Evolutionary conservation across 2,797 vertebrate genomes (phyloP), one percentile per base, ranked within the genome.

Genomic region (Gadopsis bispinosus): DNA sequence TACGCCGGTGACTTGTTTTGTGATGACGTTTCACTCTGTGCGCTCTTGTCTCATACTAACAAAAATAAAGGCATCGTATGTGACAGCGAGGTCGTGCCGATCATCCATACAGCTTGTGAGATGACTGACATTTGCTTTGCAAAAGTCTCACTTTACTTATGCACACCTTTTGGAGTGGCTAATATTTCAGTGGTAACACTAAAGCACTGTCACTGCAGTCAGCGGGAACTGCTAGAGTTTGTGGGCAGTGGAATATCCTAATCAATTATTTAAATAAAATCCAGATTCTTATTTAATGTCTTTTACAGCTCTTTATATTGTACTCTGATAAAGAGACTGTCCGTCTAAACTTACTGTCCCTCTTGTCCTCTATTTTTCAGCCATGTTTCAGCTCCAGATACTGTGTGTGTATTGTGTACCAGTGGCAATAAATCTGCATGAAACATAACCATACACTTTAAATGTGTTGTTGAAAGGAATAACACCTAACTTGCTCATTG

Each of bases 1-100:
- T 26, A 61, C 47, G 13, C 22, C 37, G 26, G 45, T 29, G 37
- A 62, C 41, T 78, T 66, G n/a, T 56, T 77, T 75, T 69, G 53
- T 29, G 78, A 71, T 58, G 29, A 84, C 74, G 70, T 78, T 39
- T n/a, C 39, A 1, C 9, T 35, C 26, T 4, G 10, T n/a, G 50
- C 20, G 1, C 16, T 35, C 29, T 61, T 3, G 31, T 29, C 37
- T 45, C 5, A 19, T 64, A 8, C 4, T 59, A 60, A 68, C 2
- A n/a, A 1, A 51, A 72, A 69, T 62, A n/a, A 76, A 76, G 45
- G 39, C 22, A 63, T 45, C 26, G 37, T 4, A 29, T 35, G 33
- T 59, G 26, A 63, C 55, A 66, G 51, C 7, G 29, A 55, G 20
- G 35, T 22, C 4, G 35, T 17, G 65, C 5, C 50, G 50, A 3